A percentile compares a stretch with the other conserved stretches of the same genome.
These are phyloP conservation scores for Tinea semifulvella DNA, from an alignment of 2,888 invertebrate genomes.

Conservation along the genomic window DNA sequence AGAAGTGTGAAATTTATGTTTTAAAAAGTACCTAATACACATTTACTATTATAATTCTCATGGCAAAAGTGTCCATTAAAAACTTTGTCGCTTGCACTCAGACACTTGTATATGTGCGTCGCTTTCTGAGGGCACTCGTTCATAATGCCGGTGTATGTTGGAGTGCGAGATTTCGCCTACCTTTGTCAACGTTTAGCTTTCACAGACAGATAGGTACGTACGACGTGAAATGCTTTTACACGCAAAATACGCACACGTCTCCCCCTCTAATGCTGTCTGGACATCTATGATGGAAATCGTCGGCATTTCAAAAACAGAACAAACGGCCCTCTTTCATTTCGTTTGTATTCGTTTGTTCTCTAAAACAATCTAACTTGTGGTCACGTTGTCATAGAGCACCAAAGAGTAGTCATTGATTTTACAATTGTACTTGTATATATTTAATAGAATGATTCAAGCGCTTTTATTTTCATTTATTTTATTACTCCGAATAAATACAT, in stretches of 20 bases:
- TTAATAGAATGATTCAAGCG: too few relatives aligned
- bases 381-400: background rate
- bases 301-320: conserved; percentile 8
- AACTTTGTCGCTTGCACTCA: conserved; percentile 11
- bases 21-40: background rate
- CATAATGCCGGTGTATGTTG: conserved; percentile 7
- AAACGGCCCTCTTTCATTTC: background rate
- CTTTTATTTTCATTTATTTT: too few relatives aligned
- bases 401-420: background rate
- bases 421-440: too few relatives aligned
- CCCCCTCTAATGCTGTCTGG: conserved; percentile 12
- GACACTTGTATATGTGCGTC: conserved; percentile 10
- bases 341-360: background rate
- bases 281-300: conserved; percentile 10
- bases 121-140: conserved; percentile 12
- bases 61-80: conserved; percentile 11
- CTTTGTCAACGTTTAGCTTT: conserved; percentile 14
- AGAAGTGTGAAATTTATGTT: background rate
- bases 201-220: conserved; percentile 13
- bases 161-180: conserved; percentile 12
- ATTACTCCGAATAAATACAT: too few relatives aligned
- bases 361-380: background rate
- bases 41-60: conserved; percentile 3
- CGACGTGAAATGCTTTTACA: conserved; percentile 13
- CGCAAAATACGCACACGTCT: conserved; percentile 12